Conservation (phyloP, 2,888 invertebrate species). For the Oithona nana region DNA sequence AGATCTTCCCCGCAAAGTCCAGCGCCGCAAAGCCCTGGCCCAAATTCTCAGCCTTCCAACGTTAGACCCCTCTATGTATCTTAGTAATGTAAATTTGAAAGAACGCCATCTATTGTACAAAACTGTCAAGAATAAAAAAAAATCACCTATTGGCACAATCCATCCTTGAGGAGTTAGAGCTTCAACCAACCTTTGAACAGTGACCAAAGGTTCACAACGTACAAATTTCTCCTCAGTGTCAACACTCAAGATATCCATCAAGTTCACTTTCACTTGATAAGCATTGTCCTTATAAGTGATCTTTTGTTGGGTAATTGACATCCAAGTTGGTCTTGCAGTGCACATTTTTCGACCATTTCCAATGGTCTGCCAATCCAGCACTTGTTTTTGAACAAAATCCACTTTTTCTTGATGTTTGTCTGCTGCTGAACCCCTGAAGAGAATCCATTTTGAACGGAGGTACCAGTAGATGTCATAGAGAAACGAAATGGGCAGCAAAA, state of each 20-base stretch:
- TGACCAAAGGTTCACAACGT: slow-evolving; percentile 53
- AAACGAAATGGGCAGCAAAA: background rate
- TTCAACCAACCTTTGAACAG: slow-evolving; percentile 59
- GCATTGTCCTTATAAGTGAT: slow-evolving; percentile 8
- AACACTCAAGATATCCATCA: slow-evolving; percentile 54
- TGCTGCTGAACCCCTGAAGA: background rate
- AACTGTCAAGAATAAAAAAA: no score
- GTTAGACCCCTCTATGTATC: no score
- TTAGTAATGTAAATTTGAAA: no score
- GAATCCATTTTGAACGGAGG: background rate
- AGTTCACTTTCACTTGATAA: slow-evolving; percentile 37
- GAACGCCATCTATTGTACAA: no score
- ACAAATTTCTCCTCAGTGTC: slow-evolving; percentile 42
- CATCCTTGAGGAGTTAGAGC: slow-evolving; percentile 48
- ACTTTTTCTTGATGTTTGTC: slow-evolving; percentile 6
- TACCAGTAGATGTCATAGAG: background rate
- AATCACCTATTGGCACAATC: slow-evolving; percentile 56
- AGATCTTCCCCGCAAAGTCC: no score
- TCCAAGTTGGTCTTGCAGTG: slow-evolving; percentile 15
- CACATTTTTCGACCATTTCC: slow-evolving; percentile 15
- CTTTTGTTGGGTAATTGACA: slow-evolving; percentile 14
- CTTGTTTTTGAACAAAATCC: slow-evolving; percentile 9
- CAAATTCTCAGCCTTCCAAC: no score
- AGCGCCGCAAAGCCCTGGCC: no score
- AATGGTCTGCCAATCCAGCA: background rate